These are phyloP conservation scores for Cepaea hortensis DNA, from an alignment of 2,888 invertebrate genomes.

Conservation along the genomic window DNA sequence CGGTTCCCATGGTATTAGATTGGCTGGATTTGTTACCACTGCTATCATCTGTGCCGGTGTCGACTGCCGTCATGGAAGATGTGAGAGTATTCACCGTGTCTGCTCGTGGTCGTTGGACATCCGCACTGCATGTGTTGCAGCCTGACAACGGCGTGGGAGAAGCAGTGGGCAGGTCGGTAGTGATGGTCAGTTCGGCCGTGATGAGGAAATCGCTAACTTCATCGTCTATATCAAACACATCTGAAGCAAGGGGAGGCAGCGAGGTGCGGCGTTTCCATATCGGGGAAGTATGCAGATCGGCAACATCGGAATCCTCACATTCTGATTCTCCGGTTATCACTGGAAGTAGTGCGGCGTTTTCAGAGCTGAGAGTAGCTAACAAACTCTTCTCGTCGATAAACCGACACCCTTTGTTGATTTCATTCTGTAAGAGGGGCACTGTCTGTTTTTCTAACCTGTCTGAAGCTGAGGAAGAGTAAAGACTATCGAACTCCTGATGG, in stretches of 20 bases:
- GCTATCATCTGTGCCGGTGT: slow-evolving; percentile 49
- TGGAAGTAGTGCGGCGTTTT: slow-evolving; percentile 34
- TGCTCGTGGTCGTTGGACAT: slow-evolving; percentile 23
- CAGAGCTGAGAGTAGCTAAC: slow-evolving; percentile 63
- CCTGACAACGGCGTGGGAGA: neutral
- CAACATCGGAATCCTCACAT: slow-evolving; percentile 67
- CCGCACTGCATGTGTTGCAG: neutral
- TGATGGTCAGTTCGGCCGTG: slow-evolving; percentile 15
- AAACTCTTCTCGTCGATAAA: slow-evolving; percentile 75
- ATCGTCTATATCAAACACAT: slow-evolving; percentile 48
- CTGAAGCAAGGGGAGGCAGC: slow-evolving; percentile 49
- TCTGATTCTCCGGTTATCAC: slow-evolving; percentile 47
- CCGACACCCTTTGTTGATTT: slow-evolving; percentile 64
- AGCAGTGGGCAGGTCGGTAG: slow-evolving; percentile 23
- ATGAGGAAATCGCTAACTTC: slow-evolving; percentile 35
- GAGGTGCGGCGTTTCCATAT: slow-evolving; percentile 55
- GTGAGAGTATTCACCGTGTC: slow-evolving; percentile 42
- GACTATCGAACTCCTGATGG: slow-evolving; percentile 47
- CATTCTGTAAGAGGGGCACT: slow-evolving; percentile 57
- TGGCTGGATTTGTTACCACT: slow-evolving; percentile 43
- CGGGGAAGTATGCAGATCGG: slow-evolving; percentile 47
- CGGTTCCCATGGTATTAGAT: neutral
- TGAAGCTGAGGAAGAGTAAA: slow-evolving; percentile 43
- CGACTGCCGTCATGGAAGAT: slow-evolving; percentile 35
- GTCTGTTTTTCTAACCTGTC: slow-evolving; percentile 50